These are phyloP conservation scores for Lasioglossum albipes DNA, from an alignment of 1,140 invertebrate genomes.

Conservation along the genomic window DNA sequence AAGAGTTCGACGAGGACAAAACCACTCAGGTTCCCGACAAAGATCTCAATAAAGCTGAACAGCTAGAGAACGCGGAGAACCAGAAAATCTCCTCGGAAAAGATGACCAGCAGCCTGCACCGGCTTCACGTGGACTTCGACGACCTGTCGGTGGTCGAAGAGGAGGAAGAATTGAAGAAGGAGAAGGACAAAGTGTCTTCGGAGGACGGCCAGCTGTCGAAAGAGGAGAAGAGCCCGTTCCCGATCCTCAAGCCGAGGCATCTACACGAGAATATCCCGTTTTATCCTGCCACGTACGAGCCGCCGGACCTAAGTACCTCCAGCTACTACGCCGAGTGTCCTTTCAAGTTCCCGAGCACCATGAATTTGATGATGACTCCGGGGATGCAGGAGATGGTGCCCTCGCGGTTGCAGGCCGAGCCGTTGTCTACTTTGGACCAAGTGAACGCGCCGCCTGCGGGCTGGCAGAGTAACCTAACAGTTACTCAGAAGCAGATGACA, in stretches of 20 bases:
- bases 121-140: slow-evolving; percentile 84
- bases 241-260: slow-evolving; percentile 36
- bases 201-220: slow-evolving; percentile 34
- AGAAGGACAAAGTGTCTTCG: slow-evolving; percentile 54
- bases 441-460: slow-evolving; percentile 42
- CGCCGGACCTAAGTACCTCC: slow-evolving; percentile 28
- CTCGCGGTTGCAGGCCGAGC: slow-evolving; percentile 61
- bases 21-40: slow-evolving; percentile 61
- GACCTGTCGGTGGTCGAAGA: slow-evolving; percentile 88
- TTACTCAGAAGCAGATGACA: slow-evolving; percentile 29
- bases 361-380: slow-evolving; percentile 48
- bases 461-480: slow-evolving; percentile 57
- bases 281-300: slow-evolving; percentile 55
- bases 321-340: slow-evolving; percentile 67
- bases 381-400: slow-evolving; percentile 43
- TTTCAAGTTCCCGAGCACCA: slow-evolving; percentile 67
- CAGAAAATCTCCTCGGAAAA: slow-evolving; percentile 74
- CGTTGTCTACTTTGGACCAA: slow-evolving; percentile 43
- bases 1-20: slow-evolving; percentile 70
- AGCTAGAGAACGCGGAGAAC: slow-evolving; percentile 74
- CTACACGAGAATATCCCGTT: slow-evolving; percentile 61
- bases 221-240: slow-evolving; percentile 14
- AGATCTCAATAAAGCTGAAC: slow-evolving; percentile 65
- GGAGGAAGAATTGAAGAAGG: slow-evolving; percentile 81
- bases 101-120: slow-evolving; percentile 64